phyloP scores from a whole-genome alignment of 2,797 vertebrate genomes.

The Nothura maculosa region DNA sequence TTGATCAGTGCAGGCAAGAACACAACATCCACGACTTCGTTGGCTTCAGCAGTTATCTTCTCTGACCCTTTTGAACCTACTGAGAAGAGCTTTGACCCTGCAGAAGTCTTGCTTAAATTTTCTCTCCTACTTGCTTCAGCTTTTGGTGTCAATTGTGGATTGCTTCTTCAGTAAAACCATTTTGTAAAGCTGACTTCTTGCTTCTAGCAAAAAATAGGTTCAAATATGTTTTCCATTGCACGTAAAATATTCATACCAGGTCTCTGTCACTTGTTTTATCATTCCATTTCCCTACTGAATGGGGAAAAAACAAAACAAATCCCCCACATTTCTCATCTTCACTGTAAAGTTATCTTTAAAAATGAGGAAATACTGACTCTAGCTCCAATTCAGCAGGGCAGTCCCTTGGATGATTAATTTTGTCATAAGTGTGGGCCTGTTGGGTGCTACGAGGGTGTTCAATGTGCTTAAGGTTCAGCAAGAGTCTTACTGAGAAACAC shows the following conservation, averaged over 20 bases:
- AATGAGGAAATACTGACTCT: neutral
- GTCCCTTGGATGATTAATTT: neutral
- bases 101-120: neutral
- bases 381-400: neutral
- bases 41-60: neutral
- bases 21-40: neutral
- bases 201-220: neutral
- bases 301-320: neutral
- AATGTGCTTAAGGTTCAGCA: fast-evolving
- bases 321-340: fast-evolving
- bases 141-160: neutral
- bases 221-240: neutral
- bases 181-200: neutral
- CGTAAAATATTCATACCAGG: fast-evolving
- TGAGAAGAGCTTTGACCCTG: neutral
- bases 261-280: neutral
- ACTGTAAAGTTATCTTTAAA: neutral
- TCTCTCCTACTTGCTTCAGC: no score
- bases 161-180: neutral
- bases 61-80: neutral
- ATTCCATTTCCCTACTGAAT: neutral
- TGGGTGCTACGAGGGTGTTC: neutral
- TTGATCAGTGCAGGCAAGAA: neutral
- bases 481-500: neutral
- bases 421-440: fast-evolving